These are phyloP conservation scores for Pampus argenteus DNA, from an alignment of 2,797 vertebrate species.

Conservation along the genomic window DNA sequence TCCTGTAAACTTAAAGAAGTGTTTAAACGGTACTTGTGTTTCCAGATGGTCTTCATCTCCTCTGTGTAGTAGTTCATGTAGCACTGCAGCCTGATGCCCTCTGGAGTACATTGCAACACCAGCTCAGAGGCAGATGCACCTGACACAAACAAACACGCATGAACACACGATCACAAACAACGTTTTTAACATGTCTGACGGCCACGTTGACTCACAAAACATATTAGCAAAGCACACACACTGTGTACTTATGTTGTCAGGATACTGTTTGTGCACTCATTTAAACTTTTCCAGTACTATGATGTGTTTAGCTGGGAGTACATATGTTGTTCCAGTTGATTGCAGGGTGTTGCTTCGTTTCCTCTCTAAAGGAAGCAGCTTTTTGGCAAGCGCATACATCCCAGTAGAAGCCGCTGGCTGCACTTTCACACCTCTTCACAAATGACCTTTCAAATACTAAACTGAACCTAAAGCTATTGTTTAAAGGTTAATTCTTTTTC, in stretches of 20 bases:
- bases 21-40: conserved; percentile 84
- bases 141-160: conserved; percentile 58
- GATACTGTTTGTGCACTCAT: too few relatives aligned
- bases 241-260: too few relatives aligned
- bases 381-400: too few relatives aligned
- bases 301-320: too few relatives aligned
- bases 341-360: not conserved
- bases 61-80: conserved; percentile 96
- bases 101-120: conserved; percentile 94
- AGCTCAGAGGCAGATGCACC: conserved; percentile 92
- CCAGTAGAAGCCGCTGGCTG: not conserved
- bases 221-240: too few relatives aligned
- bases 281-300: too few relatives aligned
- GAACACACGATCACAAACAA: too few relatives aligned
- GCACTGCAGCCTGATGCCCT: conserved; percentile 96
- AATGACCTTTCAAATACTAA: not conserved
- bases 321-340: too few relatives aligned
- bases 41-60: conserved; percentile 96
- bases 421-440: not conserved
- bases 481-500: not conserved
- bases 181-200: not conserved
- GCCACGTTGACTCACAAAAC: too few relatives aligned
- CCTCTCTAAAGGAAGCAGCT: too few relatives aligned
- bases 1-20: not conserved
- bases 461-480: not conserved